Base-by-base conservation (phyloP, 2,797 vertebrate genomes). In the Clarias laeviceps region DNA sequence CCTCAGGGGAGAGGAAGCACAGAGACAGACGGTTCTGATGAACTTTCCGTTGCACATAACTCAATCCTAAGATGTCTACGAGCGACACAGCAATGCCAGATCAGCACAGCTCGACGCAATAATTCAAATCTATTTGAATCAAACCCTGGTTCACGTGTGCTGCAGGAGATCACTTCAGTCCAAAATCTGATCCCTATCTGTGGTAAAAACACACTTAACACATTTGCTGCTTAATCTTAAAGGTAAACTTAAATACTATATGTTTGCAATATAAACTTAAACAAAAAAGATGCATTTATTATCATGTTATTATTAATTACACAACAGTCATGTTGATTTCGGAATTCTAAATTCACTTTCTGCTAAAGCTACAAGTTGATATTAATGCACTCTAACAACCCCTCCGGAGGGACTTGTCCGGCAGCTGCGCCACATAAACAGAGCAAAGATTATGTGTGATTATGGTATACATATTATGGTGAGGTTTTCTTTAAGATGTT, bases 1-100 rank as follows among this genome's bases (percentile, higher is more conserved):
- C 80, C 88, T 86, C 84, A 18, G 54, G 80, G 85, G 84, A 85
- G 50, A 76, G 87, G 87, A 88, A 88, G 83, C 82, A 9, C 18
- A 77, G 50, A 84, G 77, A 11, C 77, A 88, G 85, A 84, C 83
- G 84, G 27, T 82, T 34, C 29, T 77, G 50, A 65, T 57, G 73
- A 77, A 57, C 50, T 57, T 77, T 77, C 27, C 24, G 18, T 27
- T 56, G 24, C 29, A n/a, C 4, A 50, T 18, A 22, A 18, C 17
- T 34, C 54, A 32, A 24, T 22, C 8, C 66, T 11, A 37, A 34
- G 37, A 37, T 11, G 68, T 22, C 7, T 70, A 34, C n/a, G 68
- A 7, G 45, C 0, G 5, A 12, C 45, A 54, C 27, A 20, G 50
- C 22, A 59, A 59, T 22, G 17, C 27, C 72, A 54, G 17, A 15